These are phyloP conservation scores for Sinocyclocheilus anophthalmus DNA, from an alignment of 2,113 vertebrate species.

Conservation along the genomic window DNA sequence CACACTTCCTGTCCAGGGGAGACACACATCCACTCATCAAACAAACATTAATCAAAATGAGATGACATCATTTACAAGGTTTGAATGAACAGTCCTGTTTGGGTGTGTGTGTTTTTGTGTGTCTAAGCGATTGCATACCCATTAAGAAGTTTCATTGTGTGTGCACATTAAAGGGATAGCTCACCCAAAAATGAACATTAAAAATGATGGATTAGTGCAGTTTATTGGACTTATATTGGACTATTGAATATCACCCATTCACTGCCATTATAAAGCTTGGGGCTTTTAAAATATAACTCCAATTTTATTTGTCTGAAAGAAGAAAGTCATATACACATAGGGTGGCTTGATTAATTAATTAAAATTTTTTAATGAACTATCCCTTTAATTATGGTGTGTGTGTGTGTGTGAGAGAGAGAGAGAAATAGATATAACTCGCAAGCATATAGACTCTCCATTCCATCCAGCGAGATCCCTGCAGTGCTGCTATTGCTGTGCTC, in stretches of 20 bases:
- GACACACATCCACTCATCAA: slow-evolving; percentile 15
- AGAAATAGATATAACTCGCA: background rate
- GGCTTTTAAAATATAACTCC: no score
- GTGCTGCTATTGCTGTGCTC: slow-evolving; percentile 29
- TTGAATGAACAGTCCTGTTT: background rate
- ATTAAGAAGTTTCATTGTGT: slow-evolving; percentile 8
- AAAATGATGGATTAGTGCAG: no score
- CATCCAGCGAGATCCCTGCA: background rate
- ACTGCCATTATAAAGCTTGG: no score
- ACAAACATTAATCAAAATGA: slow-evolving; percentile 52
- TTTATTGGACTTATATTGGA: no score
- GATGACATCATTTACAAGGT: slow-evolving; percentile 2
- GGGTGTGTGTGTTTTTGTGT: background rate
- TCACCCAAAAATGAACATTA: no score
- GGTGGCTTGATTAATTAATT: no score
- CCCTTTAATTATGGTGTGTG: no score
- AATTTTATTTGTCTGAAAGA: no score
- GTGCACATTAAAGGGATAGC: background rate
- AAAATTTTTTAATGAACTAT: no score
- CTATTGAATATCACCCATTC: no score
- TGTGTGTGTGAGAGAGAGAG: background rate
- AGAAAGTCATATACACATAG: no score
- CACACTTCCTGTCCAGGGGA: slow-evolving; percentile 13
- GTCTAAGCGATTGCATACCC: background rate
- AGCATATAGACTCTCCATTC: background rate